Evolutionary conservation across 2,113 vertebrate genomes (phyloP).

Genomic region (Trogon melanurus): DNA sequence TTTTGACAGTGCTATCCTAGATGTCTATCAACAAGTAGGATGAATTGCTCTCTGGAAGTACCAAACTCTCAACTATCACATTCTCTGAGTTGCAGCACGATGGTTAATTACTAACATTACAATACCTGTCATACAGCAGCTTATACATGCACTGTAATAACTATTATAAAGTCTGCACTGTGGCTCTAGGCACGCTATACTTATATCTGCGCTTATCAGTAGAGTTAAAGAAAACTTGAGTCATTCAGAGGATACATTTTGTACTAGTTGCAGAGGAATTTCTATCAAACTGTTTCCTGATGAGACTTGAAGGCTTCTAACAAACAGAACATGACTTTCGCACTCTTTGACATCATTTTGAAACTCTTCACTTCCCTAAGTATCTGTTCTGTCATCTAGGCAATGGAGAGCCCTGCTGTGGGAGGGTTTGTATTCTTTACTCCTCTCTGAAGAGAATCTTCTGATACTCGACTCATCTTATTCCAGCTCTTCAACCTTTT

Average conservation of each 20-base stretch:
- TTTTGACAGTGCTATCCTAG: not conserved
- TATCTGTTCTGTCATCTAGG: not conserved
- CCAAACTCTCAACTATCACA: not conserved
- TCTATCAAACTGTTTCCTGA: slow-evolving; percentile 34
- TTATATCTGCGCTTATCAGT: not conserved
- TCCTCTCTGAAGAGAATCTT: not conserved
- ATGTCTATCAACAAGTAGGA: not conserved
- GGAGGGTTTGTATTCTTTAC: not conserved
- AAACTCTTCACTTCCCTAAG: not conserved
- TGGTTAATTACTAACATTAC: not conserved
- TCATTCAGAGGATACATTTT: not conserved
- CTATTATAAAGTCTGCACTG: not conserved
- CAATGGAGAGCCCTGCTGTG: not conserved
- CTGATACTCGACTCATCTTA: not conserved
- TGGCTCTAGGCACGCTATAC: not conserved
- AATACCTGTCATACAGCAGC: not conserved
- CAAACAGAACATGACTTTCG: not conserved
- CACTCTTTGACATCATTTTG: not conserved
- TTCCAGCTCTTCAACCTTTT: not conserved
- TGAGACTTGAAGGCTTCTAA: not conserved
- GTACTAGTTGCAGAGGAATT: slow-evolving; percentile 6
- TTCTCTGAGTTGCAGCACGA: not conserved
- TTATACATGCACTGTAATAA: not conserved
- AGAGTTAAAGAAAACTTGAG: not conserved
- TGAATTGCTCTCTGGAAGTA: not conserved